phyloP scores from a whole-genome alignment of 2,888 invertebrate genomes.

The Lacanobia wlatinum region DNA sequence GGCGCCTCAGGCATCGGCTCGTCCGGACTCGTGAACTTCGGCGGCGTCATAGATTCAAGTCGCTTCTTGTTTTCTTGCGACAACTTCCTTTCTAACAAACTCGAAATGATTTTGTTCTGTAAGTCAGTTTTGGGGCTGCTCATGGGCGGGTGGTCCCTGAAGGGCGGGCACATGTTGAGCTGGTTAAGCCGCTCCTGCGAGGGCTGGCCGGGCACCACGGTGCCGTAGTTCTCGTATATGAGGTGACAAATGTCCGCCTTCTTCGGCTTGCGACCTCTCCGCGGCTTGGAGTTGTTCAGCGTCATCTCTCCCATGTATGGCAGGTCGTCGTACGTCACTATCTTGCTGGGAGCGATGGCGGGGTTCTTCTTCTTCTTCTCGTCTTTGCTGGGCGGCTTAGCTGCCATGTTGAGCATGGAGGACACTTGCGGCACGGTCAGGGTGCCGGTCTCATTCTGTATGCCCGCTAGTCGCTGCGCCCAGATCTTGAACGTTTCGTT shows the following conservation, averaged over 20 bases:
- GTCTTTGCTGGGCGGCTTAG: constrained; percentile 76
- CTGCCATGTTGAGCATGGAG: constrained; percentile 74
- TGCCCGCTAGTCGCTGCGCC: constrained; percentile 94
- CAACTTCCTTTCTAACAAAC: constrained; percentile 92
- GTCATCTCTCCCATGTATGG: constrained; percentile 98
- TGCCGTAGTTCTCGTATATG: constrained; percentile 97
- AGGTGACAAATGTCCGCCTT: constrained; percentile 98
- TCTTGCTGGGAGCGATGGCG: constrained; percentile 85
- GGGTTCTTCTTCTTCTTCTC: constrained; percentile 83
- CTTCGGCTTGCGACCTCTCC: constrained; percentile 96
- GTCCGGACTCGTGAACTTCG: constrained; percentile 80
- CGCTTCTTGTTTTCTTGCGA: constrained; percentile 92
- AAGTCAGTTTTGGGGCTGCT: constrained; percentile 91
- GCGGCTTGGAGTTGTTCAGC: constrained; percentile 95
- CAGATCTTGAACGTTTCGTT: constrained; percentile 94
- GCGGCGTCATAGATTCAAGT: constrained; percentile 80
- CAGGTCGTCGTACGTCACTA: constrained; percentile 95
- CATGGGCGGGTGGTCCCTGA: constrained; percentile 71
- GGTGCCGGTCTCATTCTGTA: constrained; percentile 91
- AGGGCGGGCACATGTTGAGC: constrained; percentile 73
- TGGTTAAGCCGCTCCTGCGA: constrained; percentile 85
- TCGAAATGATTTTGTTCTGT: constrained; percentile 93
- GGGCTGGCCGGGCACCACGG: constrained; percentile 94
- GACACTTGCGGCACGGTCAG: constrained; percentile 75
- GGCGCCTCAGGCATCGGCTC: constrained; percentile 84